A percentile compares a stretch with the other conserved stretches of the same genome.
phyloP scores from a whole-genome alignment of 2,797 vertebrate species.

The Pipistrellus kuhlii region DNA sequence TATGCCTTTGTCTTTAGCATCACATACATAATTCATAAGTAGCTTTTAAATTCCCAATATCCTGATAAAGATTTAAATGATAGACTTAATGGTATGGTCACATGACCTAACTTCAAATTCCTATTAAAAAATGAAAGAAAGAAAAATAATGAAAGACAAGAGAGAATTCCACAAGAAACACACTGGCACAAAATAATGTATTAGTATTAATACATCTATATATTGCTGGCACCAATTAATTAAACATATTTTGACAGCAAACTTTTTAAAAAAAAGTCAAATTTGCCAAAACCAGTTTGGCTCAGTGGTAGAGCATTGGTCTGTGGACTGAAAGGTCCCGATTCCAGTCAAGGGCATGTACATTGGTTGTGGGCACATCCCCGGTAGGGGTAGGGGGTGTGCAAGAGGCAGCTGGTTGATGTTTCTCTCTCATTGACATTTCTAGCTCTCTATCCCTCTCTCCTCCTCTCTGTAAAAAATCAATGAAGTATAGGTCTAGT shows the following conservation, averaged over 20 bases:
- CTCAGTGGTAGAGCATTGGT: too few relatives aligned
- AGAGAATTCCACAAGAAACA: not conserved
- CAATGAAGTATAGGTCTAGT: too few relatives aligned
- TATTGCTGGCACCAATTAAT: not conserved
- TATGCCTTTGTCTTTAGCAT: not conserved
- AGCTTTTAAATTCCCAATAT: slow-evolving; percentile 67
- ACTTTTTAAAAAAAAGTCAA: not conserved
- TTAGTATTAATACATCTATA: not conserved
- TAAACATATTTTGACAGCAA: not conserved
- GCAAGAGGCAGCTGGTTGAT: too few relatives aligned
- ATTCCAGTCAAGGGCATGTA: too few relatives aligned
- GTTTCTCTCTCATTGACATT: too few relatives aligned
- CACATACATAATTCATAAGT: not conserved
- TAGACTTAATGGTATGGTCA: not conserved
- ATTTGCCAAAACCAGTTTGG: not conserved
- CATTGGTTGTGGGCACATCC: too few relatives aligned
- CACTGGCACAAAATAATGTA: not conserved
- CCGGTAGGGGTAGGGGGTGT: too few relatives aligned
- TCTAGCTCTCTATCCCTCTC: too few relatives aligned
- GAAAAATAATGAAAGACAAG: not conserved
- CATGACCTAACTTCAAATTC: not conserved
- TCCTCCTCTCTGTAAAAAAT: too few relatives aligned
- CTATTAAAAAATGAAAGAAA: not conserved
- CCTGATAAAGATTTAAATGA: slow-evolving; percentile 28
- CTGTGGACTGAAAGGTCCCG: too few relatives aligned